Evolutionary conservation across 2,113 vertebrate genomes (phyloP).

Genomic region (Hirundichthys speculiger): DNA sequence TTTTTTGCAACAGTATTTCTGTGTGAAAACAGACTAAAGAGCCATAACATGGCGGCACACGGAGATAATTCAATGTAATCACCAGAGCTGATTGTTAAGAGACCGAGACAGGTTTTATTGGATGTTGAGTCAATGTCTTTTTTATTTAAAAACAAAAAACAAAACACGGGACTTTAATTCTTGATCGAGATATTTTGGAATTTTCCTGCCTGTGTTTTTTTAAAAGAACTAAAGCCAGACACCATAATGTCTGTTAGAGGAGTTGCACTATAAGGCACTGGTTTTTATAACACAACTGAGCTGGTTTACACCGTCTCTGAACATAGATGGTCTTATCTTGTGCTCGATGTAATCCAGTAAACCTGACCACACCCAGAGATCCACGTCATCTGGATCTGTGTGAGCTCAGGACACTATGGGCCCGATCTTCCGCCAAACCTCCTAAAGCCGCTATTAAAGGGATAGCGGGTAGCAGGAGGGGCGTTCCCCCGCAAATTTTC

Average conservation of each 20-base stretch:
- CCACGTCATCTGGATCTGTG: background rate
- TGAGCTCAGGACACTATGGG: no score
- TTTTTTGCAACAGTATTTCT: background rate
- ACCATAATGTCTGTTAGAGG: background rate
- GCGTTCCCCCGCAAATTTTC: no score
- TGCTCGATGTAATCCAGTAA: conserved; percentile 11
- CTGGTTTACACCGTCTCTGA: background rate
- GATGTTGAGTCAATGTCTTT: no score
- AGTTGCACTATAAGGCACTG: conserved; percentile 62
- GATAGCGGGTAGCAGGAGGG: no score
- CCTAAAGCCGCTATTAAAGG: no score
- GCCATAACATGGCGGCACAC: background rate
- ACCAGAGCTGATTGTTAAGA: no score
- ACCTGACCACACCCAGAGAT: background rate
- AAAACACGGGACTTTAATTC: background rate
- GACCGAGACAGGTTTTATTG: no score
- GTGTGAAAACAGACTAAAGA: background rate
- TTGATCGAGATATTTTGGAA: conserved; percentile 5
- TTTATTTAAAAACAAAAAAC: background rate
- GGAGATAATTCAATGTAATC: no score
- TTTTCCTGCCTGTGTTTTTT: background rate
- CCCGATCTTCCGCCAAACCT: no score
- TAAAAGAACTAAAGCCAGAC: conserved; percentile 14
- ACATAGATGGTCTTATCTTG: conserved; percentile 3
- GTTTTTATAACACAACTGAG: conserved; percentile 29